Base-by-base conservation (phyloP, 2,888 invertebrate genomes). In the Encarsia formosa region DNA sequence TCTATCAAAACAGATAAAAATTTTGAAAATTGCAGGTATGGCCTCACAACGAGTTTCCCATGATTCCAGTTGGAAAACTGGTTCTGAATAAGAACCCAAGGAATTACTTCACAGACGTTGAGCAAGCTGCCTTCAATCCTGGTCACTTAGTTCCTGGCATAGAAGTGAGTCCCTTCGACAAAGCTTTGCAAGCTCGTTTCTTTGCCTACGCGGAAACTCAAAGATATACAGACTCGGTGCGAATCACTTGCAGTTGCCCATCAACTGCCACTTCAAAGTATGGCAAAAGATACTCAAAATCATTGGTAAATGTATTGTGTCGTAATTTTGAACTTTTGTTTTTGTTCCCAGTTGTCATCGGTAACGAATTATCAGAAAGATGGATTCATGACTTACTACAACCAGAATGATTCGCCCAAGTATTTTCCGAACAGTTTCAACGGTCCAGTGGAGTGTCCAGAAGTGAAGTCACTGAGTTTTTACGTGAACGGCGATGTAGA, bases 361-460 rank as follows among this genome's bases (percentile, higher is more conserved):
- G 65, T 74, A 1, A 73, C 78, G 31, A 91, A 94, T 73, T 95
- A 91, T 69, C 93, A 95, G 75, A 83, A 97, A 32, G 96, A 97
- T 73, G 97, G 96, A 0, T 82, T 85, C 3, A 87, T 87, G 79
- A 78, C 81, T 34, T 75, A 79, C 32, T 83, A 82, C 62, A 94
- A 93, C 73, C 92, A 94, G 75, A 86, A 83, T 5, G 88, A 87
- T 19, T 87, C 88, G 4, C 97, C 97, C 4, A 97, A 97, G 75
- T 98, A 98, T 73, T 94, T 84, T 78, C 98, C 98, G 0, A 98
- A 98, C 78, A 95, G 95, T 58, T 98, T 96, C 76, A 80, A 82
- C 56, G 97, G 97, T 0, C 94, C 96, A 0, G 81, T 84, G 59
- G 82, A 82, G 57, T 82, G 84, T 63, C 80, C 83, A 1, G 77